Evolutionary conservation across 2,797 vertebrate species (phyloP).

Genomic region (Channa striata): DNA sequence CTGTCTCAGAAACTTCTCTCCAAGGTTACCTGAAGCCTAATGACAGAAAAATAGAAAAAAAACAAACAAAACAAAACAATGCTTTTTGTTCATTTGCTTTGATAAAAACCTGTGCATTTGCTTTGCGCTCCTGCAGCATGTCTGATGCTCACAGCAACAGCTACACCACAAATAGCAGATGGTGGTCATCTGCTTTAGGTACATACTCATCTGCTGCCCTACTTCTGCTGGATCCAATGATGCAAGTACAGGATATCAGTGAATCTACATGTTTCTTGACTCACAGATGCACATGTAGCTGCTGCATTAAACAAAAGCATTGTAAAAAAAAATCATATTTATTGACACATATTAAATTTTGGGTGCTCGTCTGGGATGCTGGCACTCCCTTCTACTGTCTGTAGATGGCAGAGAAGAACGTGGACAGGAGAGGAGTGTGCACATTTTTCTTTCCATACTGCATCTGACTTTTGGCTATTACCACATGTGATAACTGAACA

Average conservation of each 20-base stretch:
- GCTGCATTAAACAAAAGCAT: constrained; percentile 17
- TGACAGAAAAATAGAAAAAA: constrained; percentile 12
- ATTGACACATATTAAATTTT: constrained; percentile 22
- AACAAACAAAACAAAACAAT: constrained; percentile 11
- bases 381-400: constrained; percentile 68
- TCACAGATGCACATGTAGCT: constrained; percentile 33
- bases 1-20: constrained; percentile 37
- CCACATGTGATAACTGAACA: constrained; percentile 32
- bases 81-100: constrained; percentile 26
- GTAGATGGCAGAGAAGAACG: constrained; percentile 80
- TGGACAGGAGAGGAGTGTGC: constrained; percentile 28
- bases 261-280: constrained; percentile 47
- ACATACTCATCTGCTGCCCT: constrained; percentile 81
- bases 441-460: constrained; percentile 28
- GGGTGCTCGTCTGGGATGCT: constrained; percentile 38
- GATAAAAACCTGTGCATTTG: constrained; percentile 18
- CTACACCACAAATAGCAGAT: constrained; percentile 81
- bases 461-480: constrained; percentile 46
- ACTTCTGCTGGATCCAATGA: constrained; percentile 68
- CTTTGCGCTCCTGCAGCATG: constrained; percentile 41
- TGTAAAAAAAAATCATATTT: neutral
- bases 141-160: constrained; percentile 38
- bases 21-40: constrained; percentile 58
- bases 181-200: constrained; percentile 86
- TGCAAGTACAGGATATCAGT: constrained; percentile 32